Percentiles rank a stretch among this genome's conserved stretches.
These are phyloP conservation scores for Aphaenogaster floridana DNA, from an alignment of 1,140 invertebrate genomes.

Conservation along the genomic window DNA sequence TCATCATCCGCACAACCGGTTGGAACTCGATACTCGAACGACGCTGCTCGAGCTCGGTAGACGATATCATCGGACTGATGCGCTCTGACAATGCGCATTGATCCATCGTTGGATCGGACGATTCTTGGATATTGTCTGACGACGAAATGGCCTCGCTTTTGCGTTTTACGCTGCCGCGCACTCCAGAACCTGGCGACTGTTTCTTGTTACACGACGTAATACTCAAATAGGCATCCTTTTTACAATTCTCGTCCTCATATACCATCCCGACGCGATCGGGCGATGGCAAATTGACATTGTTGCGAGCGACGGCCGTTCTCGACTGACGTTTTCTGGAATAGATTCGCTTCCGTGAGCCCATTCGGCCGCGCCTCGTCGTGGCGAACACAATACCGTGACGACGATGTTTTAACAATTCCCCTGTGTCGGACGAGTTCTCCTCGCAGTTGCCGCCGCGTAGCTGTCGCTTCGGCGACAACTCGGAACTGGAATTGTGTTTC, in stretches of 20 bases:
- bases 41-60: slow-evolving; percentile 81
- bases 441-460: slow-evolving; percentile 42
- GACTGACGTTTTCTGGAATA: slow-evolving; percentile 73
- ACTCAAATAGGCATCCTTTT: slow-evolving; percentile 79
- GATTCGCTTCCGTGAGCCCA: slow-evolving; percentile 67
- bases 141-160: slow-evolving; percentile 67
- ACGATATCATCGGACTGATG: slow-evolving; percentile 76
- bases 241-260: slow-evolving; percentile 82
- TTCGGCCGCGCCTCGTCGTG: slow-evolving; percentile 67
- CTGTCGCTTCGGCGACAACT: slow-evolving; percentile 62
- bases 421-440: slow-evolving; percentile 25
- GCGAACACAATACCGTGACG: slow-evolving; percentile 59
- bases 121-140: slow-evolving; percentile 65
- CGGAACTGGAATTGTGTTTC: slow-evolving; percentile 74
- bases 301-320: slow-evolving; percentile 59
- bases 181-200: slow-evolving; percentile 10
- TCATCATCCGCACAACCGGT: slow-evolving; percentile 85
- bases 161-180: slow-evolving; percentile 57
- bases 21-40: slow-evolving; percentile 85
- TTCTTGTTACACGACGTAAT: slow-evolving; percentile 73
- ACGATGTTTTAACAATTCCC: slow-evolving; percentile 52
- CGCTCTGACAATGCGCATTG: slow-evolving; percentile 76
- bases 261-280: slow-evolving; percentile 68
- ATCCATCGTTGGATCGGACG: slow-evolving; percentile 69
- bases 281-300: slow-evolving; percentile 57